Evolutionary conservation across 1,140 invertebrate genomes (phyloP).

Genomic region (Pseudomyrmex flavicornis): DNA sequence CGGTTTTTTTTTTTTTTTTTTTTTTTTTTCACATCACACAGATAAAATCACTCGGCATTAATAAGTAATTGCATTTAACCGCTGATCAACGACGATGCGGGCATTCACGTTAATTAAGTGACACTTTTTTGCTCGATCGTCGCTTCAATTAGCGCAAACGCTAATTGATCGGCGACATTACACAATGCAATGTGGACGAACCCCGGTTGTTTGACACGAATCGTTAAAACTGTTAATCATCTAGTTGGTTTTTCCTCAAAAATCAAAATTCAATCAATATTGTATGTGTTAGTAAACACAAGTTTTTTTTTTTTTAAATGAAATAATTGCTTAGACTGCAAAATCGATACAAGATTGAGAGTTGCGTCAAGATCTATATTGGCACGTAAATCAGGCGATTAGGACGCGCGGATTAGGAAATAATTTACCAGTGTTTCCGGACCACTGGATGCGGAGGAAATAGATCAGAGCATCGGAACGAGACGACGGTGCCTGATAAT

Average conservation of each 20-base stretch:
- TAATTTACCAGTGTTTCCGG: slow-evolving; percentile 59
- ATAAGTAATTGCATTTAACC: slow-evolving; percentile 63
- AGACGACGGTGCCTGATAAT: slow-evolving; percentile 14
- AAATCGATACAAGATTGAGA: slow-evolving; percentile 14
- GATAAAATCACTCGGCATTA: slow-evolving; percentile 56
- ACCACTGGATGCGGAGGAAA: slow-evolving; percentile 31
- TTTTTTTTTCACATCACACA: too few relatives aligned
- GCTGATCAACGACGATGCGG: slow-evolving; percentile 54
- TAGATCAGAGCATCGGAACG: slow-evolving; percentile 22
- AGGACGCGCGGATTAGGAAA: slow-evolving; percentile 46
- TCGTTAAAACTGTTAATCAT: slow-evolving; percentile 14
- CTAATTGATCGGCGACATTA: slow-evolving; percentile 46
- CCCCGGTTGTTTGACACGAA: not conserved
- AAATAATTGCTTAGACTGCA: not conserved
- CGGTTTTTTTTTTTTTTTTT: too few relatives aligned
- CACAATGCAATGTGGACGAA: slow-evolving; percentile 10
- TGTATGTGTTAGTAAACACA: not conserved
- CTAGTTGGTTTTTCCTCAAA: not conserved
- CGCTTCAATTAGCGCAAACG: slow-evolving; percentile 57
- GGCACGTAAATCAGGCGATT: slow-evolving; percentile 3
- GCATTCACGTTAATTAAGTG: slow-evolving; percentile 62
- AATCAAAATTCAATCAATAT: not conserved
- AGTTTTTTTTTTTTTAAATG: too few relatives aligned
- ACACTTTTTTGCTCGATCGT: slow-evolving; percentile 63
- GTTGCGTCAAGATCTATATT: too few relatives aligned